A percentile compares a stretch with the other conserved stretches of the same genome.
Conservation (phyloP, 1,140 invertebrate species). For the Phortica variegata region DNA sequence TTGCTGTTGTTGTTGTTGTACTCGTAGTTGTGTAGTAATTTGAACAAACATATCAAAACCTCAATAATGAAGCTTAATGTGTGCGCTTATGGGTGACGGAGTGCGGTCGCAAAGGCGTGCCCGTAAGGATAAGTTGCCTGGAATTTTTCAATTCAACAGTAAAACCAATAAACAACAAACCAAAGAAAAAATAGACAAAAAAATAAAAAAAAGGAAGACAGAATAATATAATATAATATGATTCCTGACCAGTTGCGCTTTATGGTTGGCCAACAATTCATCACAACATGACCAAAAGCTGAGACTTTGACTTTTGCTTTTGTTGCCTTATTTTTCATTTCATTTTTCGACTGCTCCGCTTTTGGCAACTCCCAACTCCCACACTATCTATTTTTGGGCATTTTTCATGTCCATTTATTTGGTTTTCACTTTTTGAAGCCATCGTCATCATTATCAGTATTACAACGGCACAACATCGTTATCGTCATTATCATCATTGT, state of each 20-base stretch:
- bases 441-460: conserved; percentile 22
- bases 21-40: no score
- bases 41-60: no score
- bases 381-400: conserved; percentile 36
- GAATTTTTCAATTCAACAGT: conserved; percentile 9
- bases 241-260: not conserved
- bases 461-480: conserved; percentile 34
- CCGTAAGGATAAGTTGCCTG: not conserved
- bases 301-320: conserved; percentile 2
- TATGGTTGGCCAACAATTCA: conserved; percentile 14
- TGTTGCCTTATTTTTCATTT: not conserved
- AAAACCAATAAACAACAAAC: conserved; percentile 23
- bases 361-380: conserved; percentile 9
- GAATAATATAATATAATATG: no score
- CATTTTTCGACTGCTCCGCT: conserved; percentile 3
- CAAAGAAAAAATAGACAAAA: no score
- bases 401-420: conserved; percentile 36
- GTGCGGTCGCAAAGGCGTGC: conserved; percentile 18
- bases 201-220: no score
- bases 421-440: conserved; percentile 40
- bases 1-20: no score
- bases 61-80: conserved; percentile 36
- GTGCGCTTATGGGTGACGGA: conserved; percentile 10
- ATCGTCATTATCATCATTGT: no score
- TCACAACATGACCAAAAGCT: conserved; percentile 10